Conservation (phyloP, 2,888 invertebrate species). For the Conistra vaccinii region DNA sequence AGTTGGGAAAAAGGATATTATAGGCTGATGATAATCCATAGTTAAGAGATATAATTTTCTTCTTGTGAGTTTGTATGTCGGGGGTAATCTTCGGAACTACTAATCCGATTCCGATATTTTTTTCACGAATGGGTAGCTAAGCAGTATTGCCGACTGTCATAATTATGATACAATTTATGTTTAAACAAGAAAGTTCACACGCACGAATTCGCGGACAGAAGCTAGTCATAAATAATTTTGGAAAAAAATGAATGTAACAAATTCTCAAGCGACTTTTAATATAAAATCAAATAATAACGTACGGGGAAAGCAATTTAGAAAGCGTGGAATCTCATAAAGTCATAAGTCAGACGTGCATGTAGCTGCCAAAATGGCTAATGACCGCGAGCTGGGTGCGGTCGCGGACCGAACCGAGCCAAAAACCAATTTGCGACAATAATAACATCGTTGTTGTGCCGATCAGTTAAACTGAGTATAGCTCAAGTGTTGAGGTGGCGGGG, state of each 20-base stretch:
- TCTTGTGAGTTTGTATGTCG: not conserved
- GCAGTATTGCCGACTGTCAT: not conserved
- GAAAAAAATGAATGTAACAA: not conserved
- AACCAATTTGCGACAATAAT: constrained; percentile 88
- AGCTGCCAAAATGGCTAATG: constrained; percentile 89
- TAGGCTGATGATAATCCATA: not conserved
- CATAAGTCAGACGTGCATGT: constrained; percentile 78
- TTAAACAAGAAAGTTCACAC: not conserved
- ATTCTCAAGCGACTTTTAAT: constrained; percentile 54
- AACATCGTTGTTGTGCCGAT: constrained; percentile 79
- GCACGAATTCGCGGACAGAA: not conserved
- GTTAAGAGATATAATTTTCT: not conserved
- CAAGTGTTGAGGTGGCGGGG: constrained; percentile 12
- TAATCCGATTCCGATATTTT: not conserved
- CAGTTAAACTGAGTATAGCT: constrained; percentile 48
- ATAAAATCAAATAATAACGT: constrained; percentile 59
- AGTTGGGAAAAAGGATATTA: not conserved
- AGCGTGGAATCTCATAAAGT: constrained; percentile 80
- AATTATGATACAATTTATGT: not conserved
- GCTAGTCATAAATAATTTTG: not conserved
- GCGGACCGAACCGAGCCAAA: constrained; percentile 86
- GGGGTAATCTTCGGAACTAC: not conserved
- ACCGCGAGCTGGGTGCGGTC: constrained; percentile 84
- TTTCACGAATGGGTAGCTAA: not conserved
- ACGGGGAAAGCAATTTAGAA: constrained; percentile 68